Evolutionary conservation across 2,888 invertebrate genomes (phyloP), one percentile per base, ranked within the genome.

Genomic region (Nineta flava): DNA sequence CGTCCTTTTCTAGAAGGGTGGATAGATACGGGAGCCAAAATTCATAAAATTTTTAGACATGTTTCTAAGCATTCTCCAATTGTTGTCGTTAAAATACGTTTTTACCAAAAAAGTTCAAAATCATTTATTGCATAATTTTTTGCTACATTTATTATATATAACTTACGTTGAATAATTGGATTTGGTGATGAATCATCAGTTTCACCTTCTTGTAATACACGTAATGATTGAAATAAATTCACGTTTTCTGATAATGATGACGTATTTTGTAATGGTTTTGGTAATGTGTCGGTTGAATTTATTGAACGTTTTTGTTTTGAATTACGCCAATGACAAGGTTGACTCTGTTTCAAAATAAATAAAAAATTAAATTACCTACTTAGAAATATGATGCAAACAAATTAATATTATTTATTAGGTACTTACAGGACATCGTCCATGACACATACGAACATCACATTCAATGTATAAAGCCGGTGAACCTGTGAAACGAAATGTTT

Each of bases 391-490:
- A 3, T 26, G 4, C 7, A 26, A 26, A 26, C 7, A 26, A 6
- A 26, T 26, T 6, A 5, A n/a, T n/a, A 5, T 5, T 6, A 26
- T 1, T n/a, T 6, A 6, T 26, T 26, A 7, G 12, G 21, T 51
- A 70, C 80, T 79, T 67, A 93, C 93, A 59, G 92, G 93, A 72
- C 93, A 93, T 58, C 90, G 74, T 53, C 93, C 93, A 65, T 93
- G 93, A 65, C 93, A 93, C 93, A 93, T 93, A 57, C 92, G 73
- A 32, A 93, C 92, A 66, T 93, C 93, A 60, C 93, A 93, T 69
- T 93, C 93, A 53, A 93, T 90, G 64, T 93, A 93, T 4, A 93
- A 75, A 6, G 93, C 92, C 0, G 93, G 93, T 0, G 92, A 92
- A 19, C 92, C 92, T 1, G 92, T 93, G 66, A 93, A 93, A 52